Conservation (phyloP, 2,113 vertebrate species). For the Cochlearius cochlearius region DNA sequence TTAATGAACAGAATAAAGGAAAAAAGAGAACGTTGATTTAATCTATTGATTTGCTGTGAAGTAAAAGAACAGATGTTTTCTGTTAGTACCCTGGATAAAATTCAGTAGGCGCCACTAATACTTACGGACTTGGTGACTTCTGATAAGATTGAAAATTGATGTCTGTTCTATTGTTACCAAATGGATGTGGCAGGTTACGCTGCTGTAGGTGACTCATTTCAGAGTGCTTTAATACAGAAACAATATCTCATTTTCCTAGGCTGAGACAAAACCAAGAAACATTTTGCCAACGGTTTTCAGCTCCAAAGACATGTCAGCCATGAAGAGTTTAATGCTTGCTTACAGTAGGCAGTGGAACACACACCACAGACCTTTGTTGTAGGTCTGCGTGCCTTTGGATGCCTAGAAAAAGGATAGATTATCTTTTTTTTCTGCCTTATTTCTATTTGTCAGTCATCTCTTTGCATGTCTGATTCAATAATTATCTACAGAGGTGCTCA, state of each 20-base stretch:
- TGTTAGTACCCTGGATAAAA: constrained; percentile 71
- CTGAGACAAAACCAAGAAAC: neutral
- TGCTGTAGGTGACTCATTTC: constrained; percentile 31
- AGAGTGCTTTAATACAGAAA: neutral
- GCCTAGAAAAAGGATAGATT: neutral
- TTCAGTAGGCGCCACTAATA: constrained; percentile 75
- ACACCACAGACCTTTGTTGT: neutral
- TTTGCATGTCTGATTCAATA: constrained; percentile 23
- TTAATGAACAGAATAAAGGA: constrained; percentile 64
- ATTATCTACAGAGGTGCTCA: neutral
- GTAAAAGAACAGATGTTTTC: constrained; percentile 74
- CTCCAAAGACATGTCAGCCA: neutral
- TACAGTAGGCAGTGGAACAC: neutral
- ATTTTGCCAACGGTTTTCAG: neutral
- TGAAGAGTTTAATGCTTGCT: neutral
- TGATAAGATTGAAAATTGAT: constrained; percentile 73
- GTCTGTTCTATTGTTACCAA: constrained; percentile 65
- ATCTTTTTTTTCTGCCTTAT: constrained; percentile 24
- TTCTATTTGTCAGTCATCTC: neutral
- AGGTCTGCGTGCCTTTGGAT: neutral
- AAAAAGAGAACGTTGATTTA: constrained; percentile 64
- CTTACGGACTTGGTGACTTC: constrained; percentile 68
- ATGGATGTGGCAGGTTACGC: constrained; percentile 34
- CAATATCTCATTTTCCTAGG: neutral
- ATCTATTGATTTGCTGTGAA: constrained; percentile 78